Percentiles rank a stretch among this genome's conserved stretches.
Conservation (phyloP, 35 echinoderm and acorn worm species). For the Heliocidaris tuberculata region DNA sequence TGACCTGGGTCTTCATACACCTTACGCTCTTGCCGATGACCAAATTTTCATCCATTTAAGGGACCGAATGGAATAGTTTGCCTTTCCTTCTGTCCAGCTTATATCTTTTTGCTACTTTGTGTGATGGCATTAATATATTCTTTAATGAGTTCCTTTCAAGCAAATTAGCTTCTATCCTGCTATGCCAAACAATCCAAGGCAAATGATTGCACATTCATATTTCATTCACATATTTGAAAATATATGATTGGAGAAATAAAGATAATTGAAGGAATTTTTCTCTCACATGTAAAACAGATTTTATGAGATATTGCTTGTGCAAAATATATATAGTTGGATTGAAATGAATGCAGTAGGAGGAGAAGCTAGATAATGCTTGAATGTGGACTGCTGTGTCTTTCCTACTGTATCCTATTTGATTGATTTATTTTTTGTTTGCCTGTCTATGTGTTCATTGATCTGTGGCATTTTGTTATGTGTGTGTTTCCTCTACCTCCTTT, state of each 20-base stretch:
- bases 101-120: background rate
- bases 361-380: slow-evolving; percentile 10
- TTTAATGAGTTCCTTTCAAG: background rate
- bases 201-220: background rate
- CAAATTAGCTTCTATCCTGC: background rate
- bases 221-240: too few species aligned
- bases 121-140: background rate
- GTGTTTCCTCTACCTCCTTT: background rate
- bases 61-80: background rate
- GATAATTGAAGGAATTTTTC: too few species aligned
- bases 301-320: background rate
- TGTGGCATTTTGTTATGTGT: slow-evolving; percentile 44
- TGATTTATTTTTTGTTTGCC: slow-evolving; percentile 33
- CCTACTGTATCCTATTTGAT: slow-evolving; percentile 32
- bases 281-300: too few species aligned
- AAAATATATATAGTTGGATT: background rate
- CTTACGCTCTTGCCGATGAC: too few species aligned
- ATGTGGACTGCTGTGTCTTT: background rate
- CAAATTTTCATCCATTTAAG: background rate
- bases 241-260: too few species aligned
- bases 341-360: background rate
- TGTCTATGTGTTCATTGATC: slow-evolving; percentile 42
- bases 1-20: background rate
- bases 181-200: background rate
- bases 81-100: background rate